Evolutionary conservation across 1,140 invertebrate species (phyloP), one percentile per base, ranked within the genome.

Genomic region (Rhizoglyphus robini): DNA sequence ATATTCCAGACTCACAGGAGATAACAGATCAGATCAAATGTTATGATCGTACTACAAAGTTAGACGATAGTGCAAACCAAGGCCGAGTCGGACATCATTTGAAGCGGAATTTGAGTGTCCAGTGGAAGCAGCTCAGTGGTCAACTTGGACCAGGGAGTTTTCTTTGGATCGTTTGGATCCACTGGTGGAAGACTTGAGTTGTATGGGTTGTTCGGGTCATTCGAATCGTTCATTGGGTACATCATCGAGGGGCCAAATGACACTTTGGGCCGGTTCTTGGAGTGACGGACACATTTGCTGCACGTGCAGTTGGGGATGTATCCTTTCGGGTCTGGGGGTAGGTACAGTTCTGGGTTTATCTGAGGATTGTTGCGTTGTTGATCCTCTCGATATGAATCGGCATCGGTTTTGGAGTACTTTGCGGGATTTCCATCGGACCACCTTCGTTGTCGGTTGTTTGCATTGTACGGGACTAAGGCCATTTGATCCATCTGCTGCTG

Each of bases 161-260:
- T 15, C 58, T n/a, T 8, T 60, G n/a, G 30, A 4, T 29, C n/a
- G n/a, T n/a, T 5, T 60, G 11, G 18, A 18, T n/a, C 25, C 20
- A 18, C 51, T 57, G 13, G n/a, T n/a, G n/a, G n/a, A n/a, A n/a
- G n/a, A 15, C n/a, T 61, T 47, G 20, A 15, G 11, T 59, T 41
- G 20, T 51, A 8, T 15, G 18, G 5, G 36, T 51, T 31, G 1
- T 29, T 47, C 18, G 4, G 20, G 1, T 63, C 3, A 30, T 47
- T 47, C 1, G 18, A n/a, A 25, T 59, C 18, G 49, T 51, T 27
- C 48, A 51, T 51, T 51, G 15, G 48, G 29, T 60, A 60, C 58
- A 60, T 60, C 3, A 38, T n/a, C 29, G 58, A 60, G n/a, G 58
- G 58, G n/a, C 58, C 58, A 60, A 60, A 60, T 11, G 58, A 60